Percentiles rank a stretch among this genome's conserved stretches.
Evolutionary conservation across 2,113 vertebrate species (phyloP).

Genomic region (Aegithalos caudatus): DNA sequence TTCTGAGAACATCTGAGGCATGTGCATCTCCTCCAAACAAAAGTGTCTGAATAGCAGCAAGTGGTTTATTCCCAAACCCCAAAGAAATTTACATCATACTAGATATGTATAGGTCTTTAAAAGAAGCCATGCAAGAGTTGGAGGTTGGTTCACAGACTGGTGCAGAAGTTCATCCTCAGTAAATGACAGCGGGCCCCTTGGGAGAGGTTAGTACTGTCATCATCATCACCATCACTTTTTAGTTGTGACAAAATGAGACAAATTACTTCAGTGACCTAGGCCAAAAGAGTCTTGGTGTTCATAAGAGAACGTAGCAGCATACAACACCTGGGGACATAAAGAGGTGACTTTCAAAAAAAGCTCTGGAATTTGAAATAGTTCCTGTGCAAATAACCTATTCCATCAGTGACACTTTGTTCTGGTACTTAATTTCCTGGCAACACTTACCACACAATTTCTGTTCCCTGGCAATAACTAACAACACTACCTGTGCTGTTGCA

Average conservation of each 20-base stretch:
- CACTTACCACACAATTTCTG: not conserved
- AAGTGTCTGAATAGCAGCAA: not conserved
- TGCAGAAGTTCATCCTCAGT: not conserved
- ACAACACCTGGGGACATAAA: not conserved
- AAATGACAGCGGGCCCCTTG: not conserved
- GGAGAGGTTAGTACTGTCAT: not conserved
- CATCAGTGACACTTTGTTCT: slow-evolving; percentile 23
- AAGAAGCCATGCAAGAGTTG: not conserved
- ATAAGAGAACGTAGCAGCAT: not conserved
- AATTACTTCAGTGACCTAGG: not conserved
- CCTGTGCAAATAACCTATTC: not conserved
- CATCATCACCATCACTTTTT: not conserved
- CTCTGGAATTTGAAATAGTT: not conserved
- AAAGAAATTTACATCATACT: not conserved
- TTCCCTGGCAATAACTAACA: slow-evolving; percentile 6
- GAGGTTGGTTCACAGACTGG: not conserved
- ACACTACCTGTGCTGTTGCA: slow-evolving; percentile 33
- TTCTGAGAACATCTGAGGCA: not conserved
- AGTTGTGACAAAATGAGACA: not conserved
- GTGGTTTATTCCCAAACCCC: not conserved
- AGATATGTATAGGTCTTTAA: not conserved
- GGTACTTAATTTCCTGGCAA: not conserved
- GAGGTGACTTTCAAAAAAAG: not conserved
- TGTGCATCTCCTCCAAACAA: not conserved
- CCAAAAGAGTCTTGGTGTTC: not conserved